Percentiles rank a stretch among this genome's conserved stretches.
phyloP scores from a whole-genome alignment of 1,140 invertebrate genomes.

The Ostrea denselamellosa region DNA sequence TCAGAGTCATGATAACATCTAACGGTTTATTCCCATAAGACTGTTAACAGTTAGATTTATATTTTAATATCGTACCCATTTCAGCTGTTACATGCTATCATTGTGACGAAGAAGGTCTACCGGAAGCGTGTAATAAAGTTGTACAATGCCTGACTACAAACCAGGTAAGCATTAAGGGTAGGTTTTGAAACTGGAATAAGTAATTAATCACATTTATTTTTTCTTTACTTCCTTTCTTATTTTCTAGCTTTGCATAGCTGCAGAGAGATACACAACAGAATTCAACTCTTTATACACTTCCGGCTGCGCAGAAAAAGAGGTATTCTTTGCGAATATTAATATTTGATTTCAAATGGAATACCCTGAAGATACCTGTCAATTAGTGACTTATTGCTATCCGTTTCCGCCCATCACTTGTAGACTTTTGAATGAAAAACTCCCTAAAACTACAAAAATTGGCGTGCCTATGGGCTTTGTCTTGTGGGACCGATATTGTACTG shows the following conservation, averaged over 20 bases:
- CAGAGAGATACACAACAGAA: constrained; percentile 24
- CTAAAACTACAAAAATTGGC: too few species aligned
- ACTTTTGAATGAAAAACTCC: too few species aligned
- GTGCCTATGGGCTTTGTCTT: too few species aligned
- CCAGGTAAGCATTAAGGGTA: constrained; percentile 14
- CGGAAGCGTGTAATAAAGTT: constrained; percentile 28
- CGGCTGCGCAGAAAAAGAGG: constrained; percentile 45
- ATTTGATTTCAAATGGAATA: too few species aligned
- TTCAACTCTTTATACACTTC: constrained; percentile 22
- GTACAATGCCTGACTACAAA: constrained; percentile 18
- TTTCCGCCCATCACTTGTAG: too few species aligned
- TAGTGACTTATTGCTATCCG: too few species aligned
- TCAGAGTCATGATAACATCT: too few species aligned
- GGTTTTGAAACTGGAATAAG: background rate
- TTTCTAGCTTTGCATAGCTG: constrained; percentile 26
- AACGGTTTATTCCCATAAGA: too few species aligned
- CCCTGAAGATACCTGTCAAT: too few species aligned
- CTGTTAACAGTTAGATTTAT: too few species aligned
- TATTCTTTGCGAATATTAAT: background rate
- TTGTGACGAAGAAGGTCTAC: constrained; percentile 28
- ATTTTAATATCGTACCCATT: background rate
- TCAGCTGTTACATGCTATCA: constrained; percentile 35
- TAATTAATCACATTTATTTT: background rate
- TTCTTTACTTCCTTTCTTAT: background rate
- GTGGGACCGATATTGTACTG: too few species aligned